Conservation (phyloP, 2,797 vertebrate species). For the Betta splendens region DNA sequence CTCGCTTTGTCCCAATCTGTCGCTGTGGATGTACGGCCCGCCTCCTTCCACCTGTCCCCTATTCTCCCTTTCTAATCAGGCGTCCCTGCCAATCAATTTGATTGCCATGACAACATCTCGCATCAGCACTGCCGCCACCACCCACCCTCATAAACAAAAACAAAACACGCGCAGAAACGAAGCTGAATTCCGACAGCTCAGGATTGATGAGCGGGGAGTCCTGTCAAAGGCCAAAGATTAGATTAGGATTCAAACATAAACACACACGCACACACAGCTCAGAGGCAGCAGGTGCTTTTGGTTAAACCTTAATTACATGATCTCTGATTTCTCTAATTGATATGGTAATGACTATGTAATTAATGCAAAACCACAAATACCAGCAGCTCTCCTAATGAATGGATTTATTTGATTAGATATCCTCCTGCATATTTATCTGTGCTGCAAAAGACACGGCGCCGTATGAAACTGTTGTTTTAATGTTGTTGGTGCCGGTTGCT, state of each 20-base stretch:
- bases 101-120: conserved; percentile 75
- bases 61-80: conserved; percentile 75
- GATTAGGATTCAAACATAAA: conserved; percentile 69
- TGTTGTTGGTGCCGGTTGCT: conserved; percentile 36
- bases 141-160: conserved; percentile 71
- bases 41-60: conserved; percentile 76
- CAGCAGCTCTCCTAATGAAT: conserved; percentile 82
- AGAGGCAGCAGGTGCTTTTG: conserved; percentile 85
- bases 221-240: conserved; percentile 78
- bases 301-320: conserved; percentile 88
- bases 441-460: conserved; percentile 51
- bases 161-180: conserved; percentile 54
- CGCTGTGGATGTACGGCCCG: conserved; percentile 65
- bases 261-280: conserved; percentile 51
- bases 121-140: conserved; percentile 40
- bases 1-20: conserved; percentile 77
- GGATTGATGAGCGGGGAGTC: conserved; percentile 78
- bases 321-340: conserved; percentile 87
- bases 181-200: conserved; percentile 72
- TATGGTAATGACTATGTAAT: conserved; percentile 88
- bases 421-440: conserved; percentile 78
- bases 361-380: conserved; percentile 86
- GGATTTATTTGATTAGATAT: conserved; percentile 85
- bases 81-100: conserved; percentile 77
- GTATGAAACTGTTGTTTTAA: conserved; percentile 56